A percentile compares a stretch with the other conserved stretches of the same genome.
phyloP scores from a whole-genome alignment of 1,140 invertebrate species.

The Drosophila dunni region DNA sequence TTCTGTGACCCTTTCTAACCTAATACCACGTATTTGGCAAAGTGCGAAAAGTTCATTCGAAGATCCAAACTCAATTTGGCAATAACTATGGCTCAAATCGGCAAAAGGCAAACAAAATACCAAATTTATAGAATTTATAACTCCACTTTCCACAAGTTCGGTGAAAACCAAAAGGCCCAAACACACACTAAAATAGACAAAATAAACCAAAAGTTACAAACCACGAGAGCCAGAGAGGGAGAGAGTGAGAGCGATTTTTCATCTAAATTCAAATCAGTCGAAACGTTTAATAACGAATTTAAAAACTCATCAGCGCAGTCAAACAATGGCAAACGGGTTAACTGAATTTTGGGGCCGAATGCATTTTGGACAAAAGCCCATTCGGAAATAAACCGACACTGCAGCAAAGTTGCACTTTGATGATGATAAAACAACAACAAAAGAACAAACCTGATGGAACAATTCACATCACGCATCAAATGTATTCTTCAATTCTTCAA shows the following conservation, averaged over 20 bases:
- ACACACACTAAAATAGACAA: slow-evolving; percentile 17
- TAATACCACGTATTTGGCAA: slow-evolving; percentile 55
- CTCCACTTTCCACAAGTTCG: slow-evolving; percentile 40
- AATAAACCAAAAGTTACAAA: slow-evolving; percentile 26
- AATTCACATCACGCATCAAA: slow-evolving; percentile 56
- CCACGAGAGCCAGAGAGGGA: background rate
- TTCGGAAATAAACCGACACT: slow-evolving; percentile 25
- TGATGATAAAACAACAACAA: slow-evolving; percentile 42
- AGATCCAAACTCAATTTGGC: slow-evolving; percentile 72
- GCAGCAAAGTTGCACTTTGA: slow-evolving; percentile 60
- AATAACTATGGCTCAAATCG: slow-evolving; percentile 42
- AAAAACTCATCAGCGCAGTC: slow-evolving; percentile 69
- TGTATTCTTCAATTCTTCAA: slow-evolving; percentile 77
- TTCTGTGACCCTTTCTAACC: no score
- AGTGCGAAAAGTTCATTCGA: slow-evolving; percentile 24
- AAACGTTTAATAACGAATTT: slow-evolving; percentile 81
- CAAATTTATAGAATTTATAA: slow-evolving; percentile 79
- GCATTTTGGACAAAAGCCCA: slow-evolving; percentile 29
- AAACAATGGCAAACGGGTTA: slow-evolving; percentile 29
- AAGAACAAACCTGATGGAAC: slow-evolving; percentile 25
- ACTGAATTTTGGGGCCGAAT: slow-evolving; percentile 2
- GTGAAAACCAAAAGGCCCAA: slow-evolving; percentile 20
- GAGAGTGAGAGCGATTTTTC: slow-evolving; percentile 39
- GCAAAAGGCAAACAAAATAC: slow-evolving; percentile 71
- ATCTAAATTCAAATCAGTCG: slow-evolving; percentile 80